Conservation (phyloP, 2,888 invertebrate genomes). For the Prosapia bicincta region DNA sequence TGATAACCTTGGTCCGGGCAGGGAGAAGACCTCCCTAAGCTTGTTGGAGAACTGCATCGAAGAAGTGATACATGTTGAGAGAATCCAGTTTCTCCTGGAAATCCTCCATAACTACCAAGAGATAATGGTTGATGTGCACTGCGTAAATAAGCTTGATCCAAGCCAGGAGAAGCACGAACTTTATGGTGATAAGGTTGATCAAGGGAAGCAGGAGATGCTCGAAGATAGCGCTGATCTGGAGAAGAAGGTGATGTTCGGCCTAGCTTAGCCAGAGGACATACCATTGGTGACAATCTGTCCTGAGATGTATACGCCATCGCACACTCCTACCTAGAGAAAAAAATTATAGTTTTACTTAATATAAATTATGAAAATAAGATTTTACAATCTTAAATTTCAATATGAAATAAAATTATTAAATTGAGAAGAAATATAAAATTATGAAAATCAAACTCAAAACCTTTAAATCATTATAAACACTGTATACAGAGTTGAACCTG, state of each 20-base stretch:
- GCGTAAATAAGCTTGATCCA: slow-evolving; percentile 28
- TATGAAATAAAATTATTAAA: too few relatives aligned
- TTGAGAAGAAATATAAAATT: too few relatives aligned
- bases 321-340: slow-evolving; percentile 20
- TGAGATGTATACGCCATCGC: slow-evolving; percentile 25
- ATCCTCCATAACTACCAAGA: slow-evolving; percentile 27
- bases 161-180: slow-evolving; percentile 14
- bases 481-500: too few relatives aligned
- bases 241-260: slow-evolving; percentile 52
- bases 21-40: slow-evolving; percentile 55
- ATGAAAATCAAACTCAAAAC: too few relatives aligned
- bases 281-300: slow-evolving; percentile 50
- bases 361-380: too few relatives aligned
- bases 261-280: slow-evolving; percentile 59
- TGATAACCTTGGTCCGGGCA: slow-evolving; percentile 80
- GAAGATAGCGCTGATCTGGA: slow-evolving; percentile 40
- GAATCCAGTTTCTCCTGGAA: slow-evolving; percentile 23
- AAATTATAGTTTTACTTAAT: too few relatives aligned
- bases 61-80: slow-evolving; percentile 22
- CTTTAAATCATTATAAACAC: too few relatives aligned
- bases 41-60: slow-evolving; percentile 37
- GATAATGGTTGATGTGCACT: slow-evolving; percentile 4
- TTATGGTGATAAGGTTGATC: slow-evolving; percentile 38
- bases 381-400: too few relatives aligned
- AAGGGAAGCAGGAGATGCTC: slow-evolving; percentile 44